phyloP scores from a whole-genome alignment of 2,113 vertebrate genomes.

The Oryctolagus cuniculus region DNA sequence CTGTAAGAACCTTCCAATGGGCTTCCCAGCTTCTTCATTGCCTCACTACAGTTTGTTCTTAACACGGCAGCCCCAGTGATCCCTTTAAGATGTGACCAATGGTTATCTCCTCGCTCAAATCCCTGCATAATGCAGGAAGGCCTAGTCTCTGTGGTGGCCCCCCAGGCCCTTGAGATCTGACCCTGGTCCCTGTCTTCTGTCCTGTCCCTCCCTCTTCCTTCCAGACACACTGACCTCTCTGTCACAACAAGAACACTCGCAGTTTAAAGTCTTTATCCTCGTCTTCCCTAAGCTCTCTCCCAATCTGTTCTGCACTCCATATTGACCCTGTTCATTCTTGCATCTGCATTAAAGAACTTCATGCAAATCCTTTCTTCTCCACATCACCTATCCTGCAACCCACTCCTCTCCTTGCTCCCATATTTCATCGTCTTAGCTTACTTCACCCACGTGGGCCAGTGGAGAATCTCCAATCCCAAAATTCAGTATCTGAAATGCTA shows the following conservation, averaged over 20 bases:
- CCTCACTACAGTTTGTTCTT: neutral
- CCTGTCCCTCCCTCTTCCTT: neutral
- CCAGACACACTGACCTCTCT: neutral
- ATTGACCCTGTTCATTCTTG: neutral
- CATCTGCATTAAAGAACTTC: neutral
- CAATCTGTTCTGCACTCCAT: neutral
- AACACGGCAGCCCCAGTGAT: neutral
- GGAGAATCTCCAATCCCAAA: neutral
- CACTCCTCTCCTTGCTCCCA: neutral
- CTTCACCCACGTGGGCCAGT: neutral
- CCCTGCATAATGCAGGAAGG: neutral
- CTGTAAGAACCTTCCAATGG: neutral
- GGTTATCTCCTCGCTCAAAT: neutral
- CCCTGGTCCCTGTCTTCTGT: neutral
- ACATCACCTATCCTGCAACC: neutral
- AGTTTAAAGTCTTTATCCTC: neutral
- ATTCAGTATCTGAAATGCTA: neutral
- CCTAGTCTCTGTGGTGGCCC: neutral
- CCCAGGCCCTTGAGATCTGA: neutral
- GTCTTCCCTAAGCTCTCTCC: no score
- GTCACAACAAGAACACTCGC: neutral
- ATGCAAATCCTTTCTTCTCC: neutral
- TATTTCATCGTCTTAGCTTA: neutral
- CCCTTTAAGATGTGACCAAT: neutral
- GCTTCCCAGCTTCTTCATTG: neutral